A percentile compares a stretch with the other conserved stretches of the same genome.
Conservation (phyloP, 2,797 vertebrate species). For the Myotis daubentonii region DNA sequence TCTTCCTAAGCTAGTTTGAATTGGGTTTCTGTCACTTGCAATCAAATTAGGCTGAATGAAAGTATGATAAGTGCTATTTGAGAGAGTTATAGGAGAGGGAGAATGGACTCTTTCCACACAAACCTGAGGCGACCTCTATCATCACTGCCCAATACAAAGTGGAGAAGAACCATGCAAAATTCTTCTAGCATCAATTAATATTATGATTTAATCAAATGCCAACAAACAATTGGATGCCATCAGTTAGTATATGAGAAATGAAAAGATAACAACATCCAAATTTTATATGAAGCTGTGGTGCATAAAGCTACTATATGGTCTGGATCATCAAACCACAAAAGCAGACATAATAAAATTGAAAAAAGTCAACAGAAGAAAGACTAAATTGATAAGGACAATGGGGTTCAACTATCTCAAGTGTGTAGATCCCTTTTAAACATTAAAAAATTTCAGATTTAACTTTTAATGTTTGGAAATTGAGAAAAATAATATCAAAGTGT, state of each 20-base stretch:
- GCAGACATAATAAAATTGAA: background rate
- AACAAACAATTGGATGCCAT: conserved; percentile 7
- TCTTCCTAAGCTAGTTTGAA: conserved; percentile 14
- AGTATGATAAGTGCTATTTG: background rate
- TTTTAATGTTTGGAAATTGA: background rate
- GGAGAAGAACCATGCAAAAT: background rate
- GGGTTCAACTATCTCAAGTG: background rate
- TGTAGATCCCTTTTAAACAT: background rate
- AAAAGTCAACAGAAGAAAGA: conserved; percentile 17
- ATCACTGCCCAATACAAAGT: background rate
- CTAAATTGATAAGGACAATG: background rate
- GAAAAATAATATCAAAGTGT: background rate
- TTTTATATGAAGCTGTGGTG: background rate
- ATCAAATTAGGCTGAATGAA: background rate
- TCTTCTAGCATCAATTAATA: background rate
- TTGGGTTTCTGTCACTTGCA: background rate
- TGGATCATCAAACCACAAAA: background rate
- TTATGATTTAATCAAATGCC: background rate
- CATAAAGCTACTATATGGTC: background rate
- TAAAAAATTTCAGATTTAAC: conserved; percentile 5
- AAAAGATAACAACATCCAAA: conserved; percentile 25
- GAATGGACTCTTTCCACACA: background rate
- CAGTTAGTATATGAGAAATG: background rate
- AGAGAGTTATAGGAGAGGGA: background rate
- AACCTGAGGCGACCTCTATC: background rate